Percentiles rank a stretch among this genome's conserved stretches.
These are phyloP conservation scores for Tolmerus cingulatus DNA, from an alignment of 2,888 invertebrate genomes.

Conservation along the genomic window DNA sequence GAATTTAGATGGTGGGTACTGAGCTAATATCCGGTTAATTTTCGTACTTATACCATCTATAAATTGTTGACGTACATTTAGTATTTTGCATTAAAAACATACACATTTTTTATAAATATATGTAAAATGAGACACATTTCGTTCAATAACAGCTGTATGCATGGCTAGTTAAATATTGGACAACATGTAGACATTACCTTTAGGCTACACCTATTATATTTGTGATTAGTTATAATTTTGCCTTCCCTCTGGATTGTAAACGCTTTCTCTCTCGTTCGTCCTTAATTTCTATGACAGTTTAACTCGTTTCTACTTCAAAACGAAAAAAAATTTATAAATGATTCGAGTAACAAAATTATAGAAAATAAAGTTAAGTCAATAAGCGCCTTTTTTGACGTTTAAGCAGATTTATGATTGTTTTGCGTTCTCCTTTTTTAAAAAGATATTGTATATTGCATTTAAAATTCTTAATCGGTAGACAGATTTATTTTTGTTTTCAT, in stretches of 20 bases:
- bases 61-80: background rate
- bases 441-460: conserved; percentile 1
- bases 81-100: background rate
- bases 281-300: background rate
- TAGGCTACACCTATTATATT: background rate
- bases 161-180: conserved; percentile 10
- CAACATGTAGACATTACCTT: background rate
- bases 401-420: background rate
- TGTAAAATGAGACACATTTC: background rate
- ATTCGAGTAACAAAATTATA: background rate
- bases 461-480: background rate
- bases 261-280: background rate
- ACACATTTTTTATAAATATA: background rate
- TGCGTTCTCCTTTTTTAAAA: background rate
- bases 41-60: background rate
- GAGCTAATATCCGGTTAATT: background rate
- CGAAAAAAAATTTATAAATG: background rate
- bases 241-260: background rate
- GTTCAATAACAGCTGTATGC: background rate
- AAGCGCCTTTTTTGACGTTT: background rate
- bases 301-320: background rate
- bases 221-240: background rate
- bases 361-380: background rate
- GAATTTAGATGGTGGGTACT: background rate
- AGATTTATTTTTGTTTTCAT: background rate